Base-by-base conservation (phyloP, 2,888 invertebrate species). In the Corythucha ciliata region DNA sequence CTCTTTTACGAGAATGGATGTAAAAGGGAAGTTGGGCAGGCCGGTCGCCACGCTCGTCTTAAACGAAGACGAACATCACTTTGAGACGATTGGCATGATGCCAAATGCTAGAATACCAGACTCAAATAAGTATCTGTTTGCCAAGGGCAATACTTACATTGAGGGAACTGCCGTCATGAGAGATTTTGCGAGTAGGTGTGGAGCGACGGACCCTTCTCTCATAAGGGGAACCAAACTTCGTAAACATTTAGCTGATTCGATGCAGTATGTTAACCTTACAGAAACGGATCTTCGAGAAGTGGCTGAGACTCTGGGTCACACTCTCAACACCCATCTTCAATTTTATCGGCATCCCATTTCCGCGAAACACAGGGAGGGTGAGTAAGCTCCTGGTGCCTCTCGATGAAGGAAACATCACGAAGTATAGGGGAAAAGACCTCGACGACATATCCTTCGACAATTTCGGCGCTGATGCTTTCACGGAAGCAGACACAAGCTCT, bases 271-370 rank as follows among this genome's bases (percentile, higher is more conserved):
- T 3, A 48, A 48, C 22, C 40, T 52, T 4, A 34, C 45, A 25
- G 52, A 52, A 14, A 47, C 46, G 25, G 52, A 52, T 32, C 32
- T 52, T 2, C 16, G 45, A 4, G 25, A 39, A 20, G 47, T 52
- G 10, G 46, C 52, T 20, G 24, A 47, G 25, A 14, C 52, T 18
- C 27, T 52, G 24, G 47, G 47, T 14, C 52, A 52, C 21, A 48
- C 46, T 4, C 39, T 46, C 3, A 34, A 48, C 12, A 52, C 52
- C 26, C 52, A 52, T 22, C 2, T 52, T 37, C 6, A 32, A 16
- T 46, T 21, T 45, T 52, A 52, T 46, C 20, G 44, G 37, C 34
- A 36, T n/a, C 36, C 44, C 5, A n/a, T 32, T 18, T 12, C 27
- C 3, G 24, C 52, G 2, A 18, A 22, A n/a, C 52, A 52, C 22